A percentile compares a stretch with the other conserved stretches of the same genome.
Conservation (phyloP, 1,140 invertebrate species). For the Melanaphis sacchari region DNA sequence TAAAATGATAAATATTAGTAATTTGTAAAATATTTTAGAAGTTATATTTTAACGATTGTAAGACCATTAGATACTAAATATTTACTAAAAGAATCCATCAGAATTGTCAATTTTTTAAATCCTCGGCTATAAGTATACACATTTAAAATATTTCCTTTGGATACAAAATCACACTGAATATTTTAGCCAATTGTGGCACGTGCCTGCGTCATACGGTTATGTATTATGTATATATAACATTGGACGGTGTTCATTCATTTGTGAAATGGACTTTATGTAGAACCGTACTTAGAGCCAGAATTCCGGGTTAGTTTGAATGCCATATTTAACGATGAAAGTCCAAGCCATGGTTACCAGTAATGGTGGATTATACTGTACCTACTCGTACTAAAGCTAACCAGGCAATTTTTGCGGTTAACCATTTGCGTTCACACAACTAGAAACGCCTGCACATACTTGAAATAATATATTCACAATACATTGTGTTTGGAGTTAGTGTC, state of each 20-base stretch:
- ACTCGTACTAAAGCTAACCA: constrained; percentile 34
- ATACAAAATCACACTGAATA: background rate
- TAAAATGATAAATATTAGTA: background rate
- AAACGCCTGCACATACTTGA: background rate
- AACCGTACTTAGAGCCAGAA: constrained; percentile 29
- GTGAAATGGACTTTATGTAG: constrained; percentile 45
- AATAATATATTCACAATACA: background rate
- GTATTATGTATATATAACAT: background rate
- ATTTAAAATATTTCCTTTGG: background rate
- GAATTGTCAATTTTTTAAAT: background rate
- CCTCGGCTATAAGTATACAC: background rate
- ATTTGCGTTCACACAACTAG: constrained; percentile 13
- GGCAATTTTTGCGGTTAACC: constrained; percentile 31
- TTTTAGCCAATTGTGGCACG: background rate
- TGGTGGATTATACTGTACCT: constrained; percentile 31
- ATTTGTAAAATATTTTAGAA: background rate
- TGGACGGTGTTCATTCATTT: constrained; percentile 29
- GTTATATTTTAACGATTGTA: background rate
- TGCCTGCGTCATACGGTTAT: background rate
- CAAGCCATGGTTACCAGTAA: constrained; percentile 15
- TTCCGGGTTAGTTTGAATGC: constrained; percentile 35
- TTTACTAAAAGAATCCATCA: background rate
- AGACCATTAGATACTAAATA: background rate
- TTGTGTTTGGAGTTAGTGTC: too few relatives aligned
- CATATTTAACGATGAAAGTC: constrained; percentile 36